Conservation (phyloP, 1,140 invertebrate genomes). For the Brachionus calyciflorus region DNA sequence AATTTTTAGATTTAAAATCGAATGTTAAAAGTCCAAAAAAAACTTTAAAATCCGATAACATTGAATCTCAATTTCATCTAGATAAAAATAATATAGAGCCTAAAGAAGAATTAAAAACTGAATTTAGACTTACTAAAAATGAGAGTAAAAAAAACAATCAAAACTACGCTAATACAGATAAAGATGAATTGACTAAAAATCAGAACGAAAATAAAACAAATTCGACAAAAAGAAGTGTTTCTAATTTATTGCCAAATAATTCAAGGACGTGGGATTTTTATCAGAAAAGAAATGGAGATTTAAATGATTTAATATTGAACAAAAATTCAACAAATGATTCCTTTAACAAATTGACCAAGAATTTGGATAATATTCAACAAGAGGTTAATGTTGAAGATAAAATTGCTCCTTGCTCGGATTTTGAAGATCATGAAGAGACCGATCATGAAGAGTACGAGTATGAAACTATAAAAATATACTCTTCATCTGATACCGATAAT, state of each 20-base stretch:
- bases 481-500: neutral
- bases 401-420: too few species aligned
- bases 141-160: neutral
- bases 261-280: constrained; percentile 1
- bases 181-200: too few species aligned
- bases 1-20: too few species aligned
- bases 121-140: too few species aligned
- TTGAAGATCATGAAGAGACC: neutral
- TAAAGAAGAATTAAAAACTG: too few species aligned
- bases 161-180: too few species aligned
- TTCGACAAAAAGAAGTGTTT: neutral
- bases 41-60: too few species aligned
- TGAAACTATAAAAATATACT: neutral
- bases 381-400: neutral
- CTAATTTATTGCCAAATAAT: neutral
- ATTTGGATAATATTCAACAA: neutral
- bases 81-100: too few species aligned
- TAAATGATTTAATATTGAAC: neutral
- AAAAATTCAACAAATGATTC: neutral
- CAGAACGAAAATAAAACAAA: neutral
- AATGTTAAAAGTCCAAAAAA: too few species aligned
- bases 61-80: too few species aligned
- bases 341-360: neutral
- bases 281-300: neutral
- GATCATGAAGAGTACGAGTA: neutral